These are phyloP conservation scores for Spea multiplicata DNA, from an alignment of 2,113 vertebrate species.

Conservation along the genomic window DNA sequence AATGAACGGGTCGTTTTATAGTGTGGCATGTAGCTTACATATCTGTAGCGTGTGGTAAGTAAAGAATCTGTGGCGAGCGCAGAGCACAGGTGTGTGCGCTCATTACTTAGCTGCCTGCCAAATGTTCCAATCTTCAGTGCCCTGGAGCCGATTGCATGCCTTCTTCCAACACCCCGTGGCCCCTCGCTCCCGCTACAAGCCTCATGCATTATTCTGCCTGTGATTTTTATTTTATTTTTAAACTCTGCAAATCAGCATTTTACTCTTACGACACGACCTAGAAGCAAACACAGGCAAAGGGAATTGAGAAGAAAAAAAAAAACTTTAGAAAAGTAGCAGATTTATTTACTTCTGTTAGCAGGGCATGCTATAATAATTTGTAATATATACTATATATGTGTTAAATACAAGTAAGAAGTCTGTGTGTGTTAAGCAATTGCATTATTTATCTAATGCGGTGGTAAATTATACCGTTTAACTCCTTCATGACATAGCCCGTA, in stretches of 20 bases:
- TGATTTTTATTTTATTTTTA: constrained; percentile 14
- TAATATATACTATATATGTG: no score
- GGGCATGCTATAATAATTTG: no score
- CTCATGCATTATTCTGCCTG: neutral
- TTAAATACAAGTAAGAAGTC: no score
- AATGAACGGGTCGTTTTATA: no score
- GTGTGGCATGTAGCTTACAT: no score
- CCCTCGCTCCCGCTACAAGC: neutral
- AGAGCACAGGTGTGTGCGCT: neutral
- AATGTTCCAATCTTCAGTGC: neutral
- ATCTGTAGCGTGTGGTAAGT: neutral
- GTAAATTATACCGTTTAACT: no score
- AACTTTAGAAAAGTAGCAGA: no score
- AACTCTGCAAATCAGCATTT: constrained; percentile 7
- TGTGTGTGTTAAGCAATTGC: no score
- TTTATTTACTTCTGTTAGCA: no score
- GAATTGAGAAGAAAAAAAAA: no score
- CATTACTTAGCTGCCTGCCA: neutral
- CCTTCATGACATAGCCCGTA: no score
- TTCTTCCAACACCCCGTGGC: neutral
- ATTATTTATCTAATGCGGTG: no score
- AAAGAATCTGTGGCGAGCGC: neutral
- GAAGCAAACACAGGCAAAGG: neutral
- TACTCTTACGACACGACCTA: neutral
- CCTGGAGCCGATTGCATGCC: constrained; percentile 1